Base-by-base conservation (phyloP, 2,888 invertebrate species). In the Drosophila pseudotakahashii region DNA sequence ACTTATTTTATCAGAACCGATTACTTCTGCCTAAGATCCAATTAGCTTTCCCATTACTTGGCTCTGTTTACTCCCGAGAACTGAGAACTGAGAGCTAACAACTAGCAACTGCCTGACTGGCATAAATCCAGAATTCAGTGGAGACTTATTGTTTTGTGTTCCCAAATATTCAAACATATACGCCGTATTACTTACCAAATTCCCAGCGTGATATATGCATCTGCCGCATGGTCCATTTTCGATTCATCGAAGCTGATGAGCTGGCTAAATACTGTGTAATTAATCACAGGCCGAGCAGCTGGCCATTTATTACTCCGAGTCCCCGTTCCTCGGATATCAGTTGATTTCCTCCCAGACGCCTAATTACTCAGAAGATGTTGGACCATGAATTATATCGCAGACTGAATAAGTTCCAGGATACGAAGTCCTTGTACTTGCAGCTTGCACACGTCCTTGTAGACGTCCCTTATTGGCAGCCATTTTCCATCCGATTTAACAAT, bases 311-410 rank as follows among this genome's bases (percentile, higher is more conserved):
- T 71, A 66, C 74, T 37, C 23, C 34, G 10, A 11, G 0, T 11
- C 3, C 4, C 47, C 23, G 3, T 16, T 26, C 1, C 32, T n/a
- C 7, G 16, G 13, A 26, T 30, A 54, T 58, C 50, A 39, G 32
- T 41, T 23, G 14, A 60, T 42, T 59, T 48, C 37, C 59, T 53
- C 70, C 55, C 55, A 55, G 57, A 45, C 48, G 67, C 68, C 71
- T 69, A 72, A 72, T 78, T 72, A 78, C 72, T 78, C 73, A 55
- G 52, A 59, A 54, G 67, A 60, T 60, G 77, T 61, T 60, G 61
- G 67, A 60, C 58, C 76, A 77, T 77, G 68, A 77, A 72, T 78
- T 75, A 75, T 55, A 42, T 42, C 30, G 3, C 45, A 10, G 14
- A 14, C 30, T n/a, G n/a, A 9, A 50, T 37, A 9, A 19, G 57